These are phyloP conservation scores for Spicauda simplicius DNA, from an alignment of 2,888 invertebrate genomes.

Conservation along the genomic window DNA sequence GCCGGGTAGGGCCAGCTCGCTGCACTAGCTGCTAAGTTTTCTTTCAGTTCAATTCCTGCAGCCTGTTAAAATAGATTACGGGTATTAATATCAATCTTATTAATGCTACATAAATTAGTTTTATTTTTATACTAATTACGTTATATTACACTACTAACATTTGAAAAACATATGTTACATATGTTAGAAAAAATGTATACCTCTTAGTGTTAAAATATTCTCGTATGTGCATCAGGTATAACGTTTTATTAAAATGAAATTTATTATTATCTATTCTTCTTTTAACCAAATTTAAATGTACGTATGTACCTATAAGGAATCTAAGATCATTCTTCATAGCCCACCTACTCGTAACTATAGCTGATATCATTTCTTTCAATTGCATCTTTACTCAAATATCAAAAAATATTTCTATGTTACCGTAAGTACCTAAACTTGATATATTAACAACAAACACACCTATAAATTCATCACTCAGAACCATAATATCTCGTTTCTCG, in stretches of 20 bases:
- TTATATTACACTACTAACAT: too few species aligned
- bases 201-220: too few species aligned
- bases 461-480: slow-evolving; percentile 47
- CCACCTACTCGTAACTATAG: too few species aligned
- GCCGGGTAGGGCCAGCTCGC: slow-evolving; percentile 96
- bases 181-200: too few species aligned
- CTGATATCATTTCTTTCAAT: background rate
- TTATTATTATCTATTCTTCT: too few species aligned
- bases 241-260: background rate
- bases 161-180: too few species aligned
- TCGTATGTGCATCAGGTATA: too few species aligned
- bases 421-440: slow-evolving; percentile 16
- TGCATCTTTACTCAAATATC: background rate
- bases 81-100: background rate
- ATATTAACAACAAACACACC: slow-evolving; percentile 40
- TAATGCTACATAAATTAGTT: background rate
- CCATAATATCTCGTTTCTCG: slow-evolving; percentile 53
- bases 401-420: background rate
- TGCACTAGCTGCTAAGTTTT: slow-evolving; percentile 92
- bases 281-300: too few species aligned
- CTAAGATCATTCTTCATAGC: background rate
- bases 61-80: slow-evolving; percentile 84
- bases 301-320: too few species aligned
- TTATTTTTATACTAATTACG: too few species aligned
- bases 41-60: slow-evolving; percentile 94